Conservation (phyloP, 2,888 invertebrate genomes). For the Ochropleura plecta region DNA sequence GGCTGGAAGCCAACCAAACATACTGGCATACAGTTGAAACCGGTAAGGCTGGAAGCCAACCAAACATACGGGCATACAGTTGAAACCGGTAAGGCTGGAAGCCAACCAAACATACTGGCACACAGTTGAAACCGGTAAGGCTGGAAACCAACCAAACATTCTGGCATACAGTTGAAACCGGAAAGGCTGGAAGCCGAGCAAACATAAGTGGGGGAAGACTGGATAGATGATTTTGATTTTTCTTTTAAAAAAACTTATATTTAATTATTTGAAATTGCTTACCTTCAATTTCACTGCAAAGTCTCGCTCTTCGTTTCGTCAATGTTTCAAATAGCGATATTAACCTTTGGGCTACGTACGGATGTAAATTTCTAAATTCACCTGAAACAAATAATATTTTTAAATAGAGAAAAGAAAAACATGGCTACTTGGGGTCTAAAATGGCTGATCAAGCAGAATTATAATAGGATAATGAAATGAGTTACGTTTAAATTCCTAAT, state of each 20-base stretch:
- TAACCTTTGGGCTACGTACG: slow-evolving; percentile 98
- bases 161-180: too few relatives aligned
- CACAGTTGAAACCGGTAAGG: too few relatives aligned
- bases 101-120: too few relatives aligned
- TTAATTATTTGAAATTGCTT: slow-evolving; percentile 6
- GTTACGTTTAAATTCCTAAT: too few relatives aligned
- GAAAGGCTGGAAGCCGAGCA: background rate
- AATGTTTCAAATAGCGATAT: slow-evolving; percentile 97
- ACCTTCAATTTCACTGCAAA: slow-evolving; percentile 91
- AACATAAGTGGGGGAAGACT: background rate
- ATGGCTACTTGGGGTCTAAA: background rate
- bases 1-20: too few relatives aligned
- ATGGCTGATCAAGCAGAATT: too few relatives aligned
- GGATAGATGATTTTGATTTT: background rate
- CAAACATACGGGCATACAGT: too few relatives aligned
- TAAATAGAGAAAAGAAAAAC: background rate
- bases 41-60: background rate
- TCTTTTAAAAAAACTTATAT: background rate
- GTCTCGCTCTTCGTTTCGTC: slow-evolving; percentile 95
- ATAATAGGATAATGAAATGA: too few relatives aligned
- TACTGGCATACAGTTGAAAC: too few relatives aligned
- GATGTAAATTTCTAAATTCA: slow-evolving; percentile 97
- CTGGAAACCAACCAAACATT: background rate
- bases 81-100: background rate
- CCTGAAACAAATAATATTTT: slow-evolving; percentile 76